These are phyloP conservation scores for Eumeta japonica DNA, from an alignment of 1,140 invertebrate genomes.

Conservation along the genomic window DNA sequence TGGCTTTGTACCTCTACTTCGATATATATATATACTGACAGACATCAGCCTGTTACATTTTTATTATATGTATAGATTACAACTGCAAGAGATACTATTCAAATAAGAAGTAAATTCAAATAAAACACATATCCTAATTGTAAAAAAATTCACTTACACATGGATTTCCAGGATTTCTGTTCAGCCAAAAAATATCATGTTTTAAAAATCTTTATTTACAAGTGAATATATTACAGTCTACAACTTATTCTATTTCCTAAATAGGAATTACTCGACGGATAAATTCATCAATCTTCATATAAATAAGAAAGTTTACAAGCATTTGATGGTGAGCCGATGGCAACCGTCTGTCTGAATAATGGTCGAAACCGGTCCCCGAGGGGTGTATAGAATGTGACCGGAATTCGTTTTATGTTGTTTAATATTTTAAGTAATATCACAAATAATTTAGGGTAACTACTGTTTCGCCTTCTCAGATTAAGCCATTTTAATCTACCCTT, in stretches of 20 bases:
- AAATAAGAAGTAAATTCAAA: too few species aligned
- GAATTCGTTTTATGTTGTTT: not conserved
- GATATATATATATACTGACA: too few species aligned
- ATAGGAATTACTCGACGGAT: slow-evolving; percentile 19
- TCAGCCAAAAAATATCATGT: too few species aligned
- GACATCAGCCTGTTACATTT: too few species aligned
- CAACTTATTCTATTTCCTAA: slow-evolving; percentile 30
- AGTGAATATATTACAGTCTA: slow-evolving; percentile 50
- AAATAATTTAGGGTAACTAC: slow-evolving; percentile 51
- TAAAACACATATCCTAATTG: too few species aligned
- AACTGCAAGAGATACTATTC: too few species aligned
- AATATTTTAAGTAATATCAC: slow-evolving; percentile 37
- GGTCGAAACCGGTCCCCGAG: not conserved
- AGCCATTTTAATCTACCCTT: too few species aligned
- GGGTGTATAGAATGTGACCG: not conserved
- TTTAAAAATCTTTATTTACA: slow-evolving; percentile 55
- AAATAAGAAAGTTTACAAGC: slow-evolving; percentile 17
- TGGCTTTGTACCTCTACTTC: too few species aligned
- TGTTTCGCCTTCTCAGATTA: slow-evolving; percentile 35
- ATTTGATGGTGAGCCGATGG: not conserved
- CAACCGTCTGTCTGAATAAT: not conserved
- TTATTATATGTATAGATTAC: too few species aligned
- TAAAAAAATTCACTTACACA: too few species aligned
- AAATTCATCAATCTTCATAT: slow-evolving; percentile 8
- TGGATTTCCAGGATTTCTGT: too few species aligned